Conservation (phyloP, 2,888 invertebrate species). For the Limnephilus rhombicus region DNA sequence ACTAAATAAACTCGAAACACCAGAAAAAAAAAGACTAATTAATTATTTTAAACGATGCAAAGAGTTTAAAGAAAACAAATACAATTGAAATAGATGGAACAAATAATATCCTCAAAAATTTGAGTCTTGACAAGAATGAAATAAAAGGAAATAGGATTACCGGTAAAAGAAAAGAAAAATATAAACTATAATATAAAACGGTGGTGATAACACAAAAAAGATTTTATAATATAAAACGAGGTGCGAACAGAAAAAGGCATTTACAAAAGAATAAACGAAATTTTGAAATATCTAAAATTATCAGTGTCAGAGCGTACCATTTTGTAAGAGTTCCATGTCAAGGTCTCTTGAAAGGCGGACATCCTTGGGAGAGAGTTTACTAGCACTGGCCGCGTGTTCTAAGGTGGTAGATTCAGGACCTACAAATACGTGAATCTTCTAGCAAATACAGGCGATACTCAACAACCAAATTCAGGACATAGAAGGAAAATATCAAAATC, state of each 20-base stretch:
- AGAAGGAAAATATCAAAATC: neutral
- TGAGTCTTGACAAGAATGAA: neutral
- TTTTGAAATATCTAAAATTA: neutral
- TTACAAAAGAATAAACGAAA: neutral
- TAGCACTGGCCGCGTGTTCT: conserved; percentile 50
- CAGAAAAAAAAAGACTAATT: neutral
- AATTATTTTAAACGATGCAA: neutral
- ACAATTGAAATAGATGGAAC: neutral
- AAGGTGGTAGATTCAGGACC: conserved; percentile 58
- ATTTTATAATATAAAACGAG: neutral
- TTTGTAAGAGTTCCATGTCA: conserved; percentile 56
- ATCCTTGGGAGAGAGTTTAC: conserved; percentile 63
- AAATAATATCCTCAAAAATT: neutral
- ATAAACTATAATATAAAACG: neutral
- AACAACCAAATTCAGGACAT: neutral
- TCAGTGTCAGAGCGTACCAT: conserved; percentile 47
- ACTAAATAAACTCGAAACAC: neutral
- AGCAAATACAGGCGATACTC: neutral
- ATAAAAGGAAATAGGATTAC: neutral
- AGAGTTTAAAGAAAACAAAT: neutral
- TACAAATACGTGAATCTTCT: conserved; percentile 42
- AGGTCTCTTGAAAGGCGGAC: conserved; percentile 59
- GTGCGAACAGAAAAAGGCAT: neutral
- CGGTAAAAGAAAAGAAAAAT: neutral
- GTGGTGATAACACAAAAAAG: neutral